Base-by-base conservation (phyloP, 2,888 invertebrate genomes). In the Scaptodrosophila latifasciaeformis region DNA sequence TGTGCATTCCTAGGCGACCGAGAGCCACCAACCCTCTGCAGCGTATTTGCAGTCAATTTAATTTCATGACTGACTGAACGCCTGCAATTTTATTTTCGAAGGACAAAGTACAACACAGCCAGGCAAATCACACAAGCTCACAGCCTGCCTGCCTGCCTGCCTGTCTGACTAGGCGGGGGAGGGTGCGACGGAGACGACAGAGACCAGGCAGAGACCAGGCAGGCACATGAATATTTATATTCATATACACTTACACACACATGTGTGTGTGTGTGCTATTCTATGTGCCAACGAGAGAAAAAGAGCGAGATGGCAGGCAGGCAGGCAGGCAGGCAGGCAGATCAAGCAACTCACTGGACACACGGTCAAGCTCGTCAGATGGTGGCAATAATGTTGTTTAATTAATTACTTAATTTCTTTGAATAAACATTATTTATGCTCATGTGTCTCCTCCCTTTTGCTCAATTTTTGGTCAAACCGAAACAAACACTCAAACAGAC, bases 21-120 rank as follows among this genome's bases (percentile, higher is more conserved):
- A n/a, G n/a, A n/a, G n/a, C 24, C 24, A 24, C 24, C 24, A 5
- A 7, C 24, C 24, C 10, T 12, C 54, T 37, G 39, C 55, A 55
- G n/a, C 63, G 74, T 79, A 72, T 74, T 82, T 81, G 81, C 82
- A 82, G 81, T 82, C 82, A 81, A 81, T 82, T 82, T 81, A 81
- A 82, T 82, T 81, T 82, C 76, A 80, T 80, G 76, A 82, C 71
- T 82, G 82, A 81, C 80, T 81, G 78, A 74, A 74, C 79, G 69
- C 75, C 66, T 74, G 74, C 80, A 80, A 79, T 74, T 70, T 72
- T 72, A 69, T 59, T 64, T 69, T 62, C 76, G 74, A 74, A 70
- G 70, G 80, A 79, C 74, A 76, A 59, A 49, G 58, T 46, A 59
- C 48, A n/a, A 60, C 50, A 58, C 53, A 53, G 35, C 57, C 51